Evolutionary conservation across 2,113 vertebrate genomes (phyloP), one percentile per base, ranked within the genome.

Genomic region (Centropus bengalensis): DNA sequence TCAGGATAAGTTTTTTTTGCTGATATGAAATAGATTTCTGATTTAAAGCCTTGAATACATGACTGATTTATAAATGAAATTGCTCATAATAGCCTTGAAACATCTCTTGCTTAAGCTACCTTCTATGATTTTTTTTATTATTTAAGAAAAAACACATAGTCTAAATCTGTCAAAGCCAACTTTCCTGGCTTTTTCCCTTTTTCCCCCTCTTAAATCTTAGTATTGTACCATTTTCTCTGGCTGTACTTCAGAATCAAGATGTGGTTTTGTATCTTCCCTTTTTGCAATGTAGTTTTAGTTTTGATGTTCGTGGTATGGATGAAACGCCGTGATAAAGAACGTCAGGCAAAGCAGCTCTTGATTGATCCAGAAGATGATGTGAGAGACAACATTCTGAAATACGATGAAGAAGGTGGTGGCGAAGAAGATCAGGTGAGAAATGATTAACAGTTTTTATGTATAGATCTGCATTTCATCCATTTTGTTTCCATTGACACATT

Each of bases 351-450:
- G 96, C 99, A 99, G 97, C 98, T 99, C 70, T 96, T 99, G 84
- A 99, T 99, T 45, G 99, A 99, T 93, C 99, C 99, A 1, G 99
- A 99, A 96, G 99, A 99, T 90, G 99, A 99, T 60, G 99, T 99
- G 70, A 97, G 99, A 87, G 99, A 99, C 98, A 99, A 99, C 96
- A 99, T 99, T 93, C 97, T 99, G 85, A 99, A 99, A 96, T 99
- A 99, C 0, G 99, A 99, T n/a, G 99, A 99, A 96, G 99, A 99
- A 98, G 99, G 99, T 44, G 99, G 99, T 73, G 99, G 99, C 96
- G 99, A 99, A 97, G 99, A 99, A 97, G 99, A 99, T 97, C 99
- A 99, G 99, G 99, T 99, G 78, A 98, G 96, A 66, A 79, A 10
- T 44, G 7, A 22, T 60, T 40, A 68, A n/a, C 66, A 12, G 1